phyloP scores from a whole-genome alignment of 2,888 invertebrate species.

The Julus scanicus region DNA sequence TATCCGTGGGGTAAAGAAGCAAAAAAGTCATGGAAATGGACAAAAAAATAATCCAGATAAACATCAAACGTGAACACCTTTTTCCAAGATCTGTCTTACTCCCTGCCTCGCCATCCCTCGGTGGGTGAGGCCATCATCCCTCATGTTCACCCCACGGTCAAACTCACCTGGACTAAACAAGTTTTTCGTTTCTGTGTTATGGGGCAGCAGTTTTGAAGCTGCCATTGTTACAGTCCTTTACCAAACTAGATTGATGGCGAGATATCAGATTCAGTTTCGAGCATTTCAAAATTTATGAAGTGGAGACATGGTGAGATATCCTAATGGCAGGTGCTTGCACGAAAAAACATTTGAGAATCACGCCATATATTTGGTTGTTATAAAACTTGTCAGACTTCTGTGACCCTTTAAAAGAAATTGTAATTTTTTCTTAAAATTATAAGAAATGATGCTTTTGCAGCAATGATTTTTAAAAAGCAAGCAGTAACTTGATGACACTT shows the following conservation, averaged over 20 bases:
- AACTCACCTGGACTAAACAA: background rate
- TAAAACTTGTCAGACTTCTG: too few relatives aligned
- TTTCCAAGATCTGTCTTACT: conserved; percentile 1
- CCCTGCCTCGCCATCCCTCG: background rate
- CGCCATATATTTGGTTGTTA: too few relatives aligned
- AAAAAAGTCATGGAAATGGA: background rate
- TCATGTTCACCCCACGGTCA: background rate
- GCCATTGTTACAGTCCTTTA: background rate
- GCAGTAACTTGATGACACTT: too few relatives aligned
- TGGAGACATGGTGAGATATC: conserved; percentile 17
- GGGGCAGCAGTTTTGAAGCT: background rate
- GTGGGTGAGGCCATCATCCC: background rate
- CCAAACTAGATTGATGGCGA: background rate
- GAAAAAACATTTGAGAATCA: too few relatives aligned
- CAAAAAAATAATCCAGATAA: background rate
- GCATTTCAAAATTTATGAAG: conserved; percentile 19
- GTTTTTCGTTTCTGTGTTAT: background rate
- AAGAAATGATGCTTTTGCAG: too few relatives aligned
- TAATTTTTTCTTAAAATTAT: too few relatives aligned
- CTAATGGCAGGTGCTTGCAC: background rate
- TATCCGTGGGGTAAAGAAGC: background rate
- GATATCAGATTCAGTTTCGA: background rate
- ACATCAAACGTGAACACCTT: conserved; percentile 7
- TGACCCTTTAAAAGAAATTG: too few relatives aligned
- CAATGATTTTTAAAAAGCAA: too few relatives aligned